These are phyloP conservation scores for Caenorhabditis zanzibari DNA, from an alignment of 2,888 invertebrate species.

Conservation along the genomic window DNA sequence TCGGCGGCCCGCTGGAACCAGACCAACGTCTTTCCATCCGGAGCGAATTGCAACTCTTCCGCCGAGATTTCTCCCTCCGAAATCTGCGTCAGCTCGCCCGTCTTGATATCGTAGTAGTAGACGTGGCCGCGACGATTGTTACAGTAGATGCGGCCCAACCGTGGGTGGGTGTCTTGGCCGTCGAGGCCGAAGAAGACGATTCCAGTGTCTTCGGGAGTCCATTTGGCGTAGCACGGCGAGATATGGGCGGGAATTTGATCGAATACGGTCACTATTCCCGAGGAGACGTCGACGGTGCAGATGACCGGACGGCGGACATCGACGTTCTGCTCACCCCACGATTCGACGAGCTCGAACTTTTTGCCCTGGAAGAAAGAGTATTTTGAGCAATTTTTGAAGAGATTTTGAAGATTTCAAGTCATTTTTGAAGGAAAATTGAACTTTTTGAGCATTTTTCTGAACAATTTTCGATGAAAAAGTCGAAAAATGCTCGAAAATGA, in stretches of 20 bases:
- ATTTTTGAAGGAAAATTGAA: too few species aligned
- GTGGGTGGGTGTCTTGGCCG: constrained; percentile 67
- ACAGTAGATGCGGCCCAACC: constrained; percentile 80
- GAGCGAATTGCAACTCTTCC: constrained; percentile 73
- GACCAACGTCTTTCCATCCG: constrained; percentile 74
- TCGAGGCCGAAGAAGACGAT: constrained; percentile 82
- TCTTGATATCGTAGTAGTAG: constrained; percentile 76
- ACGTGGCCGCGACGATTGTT: constrained; percentile 77
- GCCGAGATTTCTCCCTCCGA: constrained; percentile 62
- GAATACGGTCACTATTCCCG: constrained; percentile 72
- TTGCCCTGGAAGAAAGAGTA: constrained; percentile 74
- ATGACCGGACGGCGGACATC: constrained; percentile 80
- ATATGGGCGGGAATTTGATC: constrained; percentile 75
- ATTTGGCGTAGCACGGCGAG: constrained; percentile 77
- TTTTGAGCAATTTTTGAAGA: background rate
- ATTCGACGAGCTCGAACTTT: constrained; percentile 77
- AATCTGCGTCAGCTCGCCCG: constrained; percentile 69
- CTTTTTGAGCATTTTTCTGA: too few species aligned
- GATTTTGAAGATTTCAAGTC: too few species aligned
- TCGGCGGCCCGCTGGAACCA: constrained; percentile 74
- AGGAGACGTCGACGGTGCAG: constrained; percentile 77
- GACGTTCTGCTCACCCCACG: constrained; percentile 80
- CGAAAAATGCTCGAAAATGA: too few species aligned
- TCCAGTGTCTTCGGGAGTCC: constrained; percentile 81
- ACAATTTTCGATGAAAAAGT: constrained; percentile 50